Conservation (phyloP, 2,797 vertebrate genomes). For the Streptopelia turtur region DNA sequence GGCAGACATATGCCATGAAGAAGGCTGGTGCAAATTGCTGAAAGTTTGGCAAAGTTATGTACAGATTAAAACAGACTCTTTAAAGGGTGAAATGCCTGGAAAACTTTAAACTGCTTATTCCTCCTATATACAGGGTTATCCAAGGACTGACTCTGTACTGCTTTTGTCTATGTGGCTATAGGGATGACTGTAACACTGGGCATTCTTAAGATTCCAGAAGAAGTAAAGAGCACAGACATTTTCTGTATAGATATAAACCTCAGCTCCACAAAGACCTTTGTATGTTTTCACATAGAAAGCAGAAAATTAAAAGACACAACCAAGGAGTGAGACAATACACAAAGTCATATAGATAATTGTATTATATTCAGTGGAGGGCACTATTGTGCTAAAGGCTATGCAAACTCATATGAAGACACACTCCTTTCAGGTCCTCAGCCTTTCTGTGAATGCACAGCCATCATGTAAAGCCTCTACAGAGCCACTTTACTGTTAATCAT, state of each 20-base stretch:
- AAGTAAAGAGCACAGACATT: background rate
- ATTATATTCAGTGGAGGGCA: background rate
- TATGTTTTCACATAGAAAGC: background rate
- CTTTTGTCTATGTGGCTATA: background rate
- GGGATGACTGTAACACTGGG: background rate
- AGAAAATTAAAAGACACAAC: background rate
- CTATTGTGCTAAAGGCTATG: background rate
- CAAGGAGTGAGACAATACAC: background rate
- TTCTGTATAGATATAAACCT: background rate
- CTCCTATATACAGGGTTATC: background rate
- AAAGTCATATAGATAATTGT: background rate
- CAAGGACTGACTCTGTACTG: too few species aligned
- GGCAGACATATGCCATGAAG: background rate
- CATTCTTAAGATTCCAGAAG: background rate
- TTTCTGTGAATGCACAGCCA: background rate
- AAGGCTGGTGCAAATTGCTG: background rate
- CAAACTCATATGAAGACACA: background rate
- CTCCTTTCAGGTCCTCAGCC: background rate
- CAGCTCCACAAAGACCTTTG: background rate
- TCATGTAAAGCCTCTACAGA: background rate
- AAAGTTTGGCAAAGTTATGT: background rate
- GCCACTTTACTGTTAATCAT: background rate
- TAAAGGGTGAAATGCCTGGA: background rate
- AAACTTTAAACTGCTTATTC: background rate
- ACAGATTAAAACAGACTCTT: background rate